Percentiles rank a stretch among this genome's conserved stretches.
phyloP scores from a whole-genome alignment of 2,113 vertebrate genomes.

The Spea multiplicata region DNA sequence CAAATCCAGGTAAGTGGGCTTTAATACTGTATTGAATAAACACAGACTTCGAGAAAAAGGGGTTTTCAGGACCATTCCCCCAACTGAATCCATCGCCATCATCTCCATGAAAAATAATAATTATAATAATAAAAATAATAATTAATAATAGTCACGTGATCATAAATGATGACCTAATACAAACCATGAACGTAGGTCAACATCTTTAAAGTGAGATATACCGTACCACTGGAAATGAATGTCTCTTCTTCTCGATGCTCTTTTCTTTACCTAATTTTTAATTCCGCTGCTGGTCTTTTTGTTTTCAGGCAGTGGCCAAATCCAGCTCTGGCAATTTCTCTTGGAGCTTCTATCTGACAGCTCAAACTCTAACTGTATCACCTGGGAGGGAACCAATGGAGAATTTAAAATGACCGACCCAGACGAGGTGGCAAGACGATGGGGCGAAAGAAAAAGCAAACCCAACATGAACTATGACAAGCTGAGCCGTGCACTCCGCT shows the following conservation, averaged over 20 bases:
- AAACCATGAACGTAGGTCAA: too few relatives aligned
- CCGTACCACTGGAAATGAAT: background rate
- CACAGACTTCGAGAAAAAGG: too few relatives aligned
- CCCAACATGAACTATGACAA: conserved; percentile 93
- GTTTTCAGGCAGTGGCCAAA: conserved; percentile 78
- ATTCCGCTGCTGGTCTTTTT: background rate
- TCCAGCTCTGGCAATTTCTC: conserved; percentile 87
- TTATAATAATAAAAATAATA: conserved; percentile 59
- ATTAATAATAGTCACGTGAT: conserved; percentile 47
- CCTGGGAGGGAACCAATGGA: conserved; percentile 86
- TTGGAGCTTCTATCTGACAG: conserved; percentile 84
- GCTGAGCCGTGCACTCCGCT: conserved; percentile 83
- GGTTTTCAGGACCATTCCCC: too few relatives aligned
- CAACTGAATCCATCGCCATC: too few relatives aligned
- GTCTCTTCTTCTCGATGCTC: background rate
- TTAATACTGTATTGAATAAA: too few relatives aligned
- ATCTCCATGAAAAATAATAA: too few relatives aligned
- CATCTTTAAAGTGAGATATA: too few relatives aligned
- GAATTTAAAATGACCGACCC: conserved; percentile 90
- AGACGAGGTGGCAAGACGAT: conserved; percentile 82
- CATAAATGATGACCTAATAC: too few relatives aligned
- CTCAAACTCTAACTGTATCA: conserved; percentile 84
- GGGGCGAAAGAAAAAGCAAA: conserved; percentile 84
- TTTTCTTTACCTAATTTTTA: background rate
- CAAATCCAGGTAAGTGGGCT: conserved; percentile 87